These are phyloP conservation scores for Parasteatoda tepidariorum DNA, from an alignment of 1,140 invertebrate genomes.

Conservation along the genomic window DNA sequence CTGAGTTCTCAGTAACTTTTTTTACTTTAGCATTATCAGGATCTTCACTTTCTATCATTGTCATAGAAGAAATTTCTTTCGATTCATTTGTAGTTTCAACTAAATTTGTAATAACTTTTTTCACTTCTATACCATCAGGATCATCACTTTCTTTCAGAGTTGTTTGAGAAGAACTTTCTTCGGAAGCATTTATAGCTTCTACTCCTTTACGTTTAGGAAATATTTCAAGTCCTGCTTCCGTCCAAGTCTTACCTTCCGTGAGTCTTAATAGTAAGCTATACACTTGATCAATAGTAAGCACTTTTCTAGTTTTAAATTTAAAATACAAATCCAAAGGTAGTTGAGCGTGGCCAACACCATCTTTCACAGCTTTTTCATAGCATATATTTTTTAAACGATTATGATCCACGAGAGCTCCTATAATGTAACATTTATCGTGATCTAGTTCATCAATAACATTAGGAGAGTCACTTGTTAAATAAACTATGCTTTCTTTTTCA, in stretches of 20 bases:
- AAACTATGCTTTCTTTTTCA: slow-evolving; percentile 83
- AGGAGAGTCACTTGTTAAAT: slow-evolving; percentile 94
- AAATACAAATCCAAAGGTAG: slow-evolving; percentile 92
- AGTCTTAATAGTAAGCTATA: slow-evolving; percentile 90
- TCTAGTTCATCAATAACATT: slow-evolving; percentile 81
- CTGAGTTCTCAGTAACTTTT: no score
- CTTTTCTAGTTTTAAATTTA: slow-evolving; percentile 92
- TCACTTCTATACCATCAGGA: no score
- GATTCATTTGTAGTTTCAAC: no score
- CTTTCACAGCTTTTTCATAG: slow-evolving; percentile 81
- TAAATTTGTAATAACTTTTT: no score
- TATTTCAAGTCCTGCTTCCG: slow-evolving; percentile 83
- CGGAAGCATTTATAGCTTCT: neutral
- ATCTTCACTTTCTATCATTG: no score
- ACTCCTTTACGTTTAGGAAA: slow-evolving; percentile 71
- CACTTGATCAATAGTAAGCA: slow-evolving; percentile 97
- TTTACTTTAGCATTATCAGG: no score
- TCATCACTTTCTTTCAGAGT: no score
- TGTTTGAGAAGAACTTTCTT: no score
- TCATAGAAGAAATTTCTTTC: no score
- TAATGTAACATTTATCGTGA: slow-evolving; percentile 78
- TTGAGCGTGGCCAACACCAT: slow-evolving; percentile 83
- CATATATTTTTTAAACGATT: slow-evolving; percentile 92
- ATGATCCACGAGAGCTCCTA: slow-evolving; percentile 97
- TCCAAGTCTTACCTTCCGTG: slow-evolving; percentile 84